Conservation (phyloP, 2,888 invertebrate species). For the Leptinotarsa tumamoca region DNA sequence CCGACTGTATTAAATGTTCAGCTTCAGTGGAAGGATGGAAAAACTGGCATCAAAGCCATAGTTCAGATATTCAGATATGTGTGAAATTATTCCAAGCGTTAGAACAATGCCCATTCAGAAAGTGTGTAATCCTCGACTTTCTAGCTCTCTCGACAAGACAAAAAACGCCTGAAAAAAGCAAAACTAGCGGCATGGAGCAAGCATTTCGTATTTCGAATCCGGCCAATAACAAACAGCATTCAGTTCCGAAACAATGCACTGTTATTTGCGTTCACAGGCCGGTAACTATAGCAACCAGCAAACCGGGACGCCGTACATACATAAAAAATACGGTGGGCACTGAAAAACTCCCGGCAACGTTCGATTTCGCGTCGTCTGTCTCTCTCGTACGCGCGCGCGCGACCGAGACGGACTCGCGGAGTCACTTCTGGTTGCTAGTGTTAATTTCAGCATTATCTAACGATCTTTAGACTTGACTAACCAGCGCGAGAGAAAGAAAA, state of each 20-base stretch:
- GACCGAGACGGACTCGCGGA: conserved; percentile 49
- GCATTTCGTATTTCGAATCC: conserved; percentile 13
- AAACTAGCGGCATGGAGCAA: background rate
- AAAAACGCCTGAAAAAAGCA: background rate
- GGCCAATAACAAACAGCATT: conserved; percentile 41
- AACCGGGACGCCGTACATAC: conserved; percentile 65
- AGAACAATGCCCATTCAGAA: background rate
- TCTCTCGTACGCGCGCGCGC: conserved; percentile 31
- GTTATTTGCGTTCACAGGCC: conserved; percentile 64
- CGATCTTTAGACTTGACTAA: conserved; percentile 69
- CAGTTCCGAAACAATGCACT: conserved; percentile 50
- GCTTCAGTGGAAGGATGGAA: background rate
- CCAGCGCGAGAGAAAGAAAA: conserved; percentile 68
- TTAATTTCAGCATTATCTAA: conserved; percentile 68
- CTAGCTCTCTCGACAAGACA: conserved; percentile 1
- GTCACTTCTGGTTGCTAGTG: conserved; percentile 63
- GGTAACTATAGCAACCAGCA: conserved; percentile 64
- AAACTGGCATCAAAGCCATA: background rate
- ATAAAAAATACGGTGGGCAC: conserved; percentile 58
- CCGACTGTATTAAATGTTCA: too few species aligned
- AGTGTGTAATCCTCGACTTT: background rate
- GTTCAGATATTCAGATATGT: background rate
- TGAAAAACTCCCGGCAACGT: conserved; percentile 59
- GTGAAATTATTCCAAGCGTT: background rate
- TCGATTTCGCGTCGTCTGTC: conserved; percentile 52